Evolutionary conservation across 2,113 vertebrate species (phyloP).

Genomic region (Casuarius casuarius): DNA sequence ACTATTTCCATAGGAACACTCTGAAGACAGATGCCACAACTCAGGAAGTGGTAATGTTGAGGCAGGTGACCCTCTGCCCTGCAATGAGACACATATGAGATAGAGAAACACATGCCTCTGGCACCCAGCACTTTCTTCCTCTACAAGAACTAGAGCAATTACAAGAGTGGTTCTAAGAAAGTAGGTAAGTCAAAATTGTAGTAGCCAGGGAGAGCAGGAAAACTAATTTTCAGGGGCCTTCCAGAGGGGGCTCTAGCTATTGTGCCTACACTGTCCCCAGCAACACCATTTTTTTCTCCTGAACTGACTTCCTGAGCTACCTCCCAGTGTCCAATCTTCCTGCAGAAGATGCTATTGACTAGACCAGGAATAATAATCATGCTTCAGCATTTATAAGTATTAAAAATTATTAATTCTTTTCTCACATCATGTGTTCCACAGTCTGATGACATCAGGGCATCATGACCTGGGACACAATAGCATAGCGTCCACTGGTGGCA

Average conservation of each 20-base stretch:
- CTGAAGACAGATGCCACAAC: neutral
- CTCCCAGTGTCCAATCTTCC: neutral
- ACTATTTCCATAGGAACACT: neutral
- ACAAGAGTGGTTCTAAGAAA: neutral
- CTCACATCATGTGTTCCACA: neutral
- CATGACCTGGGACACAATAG: constrained; percentile 11
- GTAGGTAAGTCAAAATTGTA: neutral
- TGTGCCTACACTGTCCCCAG: neutral
- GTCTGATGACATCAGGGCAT: neutral
- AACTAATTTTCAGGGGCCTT: neutral
- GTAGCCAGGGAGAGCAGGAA: neutral
- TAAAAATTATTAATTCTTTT: constrained; percentile 12
- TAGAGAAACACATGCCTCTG: neutral
- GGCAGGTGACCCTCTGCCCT: neutral
- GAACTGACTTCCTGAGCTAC: neutral
- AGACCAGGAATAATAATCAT: neutral
- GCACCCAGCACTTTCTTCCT: neutral
- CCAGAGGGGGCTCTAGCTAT: neutral
- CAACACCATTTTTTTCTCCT: neutral
- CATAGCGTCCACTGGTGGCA: neutral
- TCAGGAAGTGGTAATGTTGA: neutral
- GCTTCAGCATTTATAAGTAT: constrained; percentile 20
- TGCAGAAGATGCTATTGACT: neutral
- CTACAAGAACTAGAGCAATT: neutral
- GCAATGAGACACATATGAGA: neutral